Base-by-base conservation (phyloP, 2,888 invertebrate species). In the Clanis bilineata region DNA sequence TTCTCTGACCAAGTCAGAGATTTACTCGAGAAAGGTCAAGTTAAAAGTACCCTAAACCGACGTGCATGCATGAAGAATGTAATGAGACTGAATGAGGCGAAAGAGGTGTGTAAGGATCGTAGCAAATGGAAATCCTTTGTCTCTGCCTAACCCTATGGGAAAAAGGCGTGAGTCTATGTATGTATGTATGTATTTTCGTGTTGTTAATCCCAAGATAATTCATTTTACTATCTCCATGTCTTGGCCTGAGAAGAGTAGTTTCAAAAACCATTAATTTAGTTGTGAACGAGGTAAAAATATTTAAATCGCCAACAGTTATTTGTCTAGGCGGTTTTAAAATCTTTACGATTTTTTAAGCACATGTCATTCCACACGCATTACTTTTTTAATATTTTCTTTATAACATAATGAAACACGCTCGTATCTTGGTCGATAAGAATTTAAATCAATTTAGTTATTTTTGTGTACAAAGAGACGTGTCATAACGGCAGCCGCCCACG, bases 401-500 rank as follows among this genome's bases (percentile, higher is more conserved):
- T 7, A 32, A 44, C 3, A 18, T 44, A 44, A 51, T 21, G 18
- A 22, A 55, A 21, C 32, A 51, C 4, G 28, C 28, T 32, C 51
- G 28, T 51, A 32, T 51, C 51, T 51, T 18, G 28, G 28, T 51
- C 51, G 51, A 51, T 51, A 51, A 51, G 32, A 51, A 38, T 38
- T 47, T 58, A 38, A 38, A 58, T 32, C 44, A 58, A 23, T 61
- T 51, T 25, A 18, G 22, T 51, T 70, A 71, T 71, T 76, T 45
- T 51, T 51, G 25, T 25, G 47, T 39, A 23, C 28, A 57, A 45
- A 57, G 44, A 43, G 18, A 57, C 32, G 22, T 45, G 77, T 78
- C 78, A 76, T 68, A 72, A 72, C 64, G 62, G 73, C 74, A 69
- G 69, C 79, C 81, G 68, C 85, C 84, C 81, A 83, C 83, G 73